Conservation (phyloP, 1,140 invertebrate genomes). For the Probaryconus sp. region DNA sequence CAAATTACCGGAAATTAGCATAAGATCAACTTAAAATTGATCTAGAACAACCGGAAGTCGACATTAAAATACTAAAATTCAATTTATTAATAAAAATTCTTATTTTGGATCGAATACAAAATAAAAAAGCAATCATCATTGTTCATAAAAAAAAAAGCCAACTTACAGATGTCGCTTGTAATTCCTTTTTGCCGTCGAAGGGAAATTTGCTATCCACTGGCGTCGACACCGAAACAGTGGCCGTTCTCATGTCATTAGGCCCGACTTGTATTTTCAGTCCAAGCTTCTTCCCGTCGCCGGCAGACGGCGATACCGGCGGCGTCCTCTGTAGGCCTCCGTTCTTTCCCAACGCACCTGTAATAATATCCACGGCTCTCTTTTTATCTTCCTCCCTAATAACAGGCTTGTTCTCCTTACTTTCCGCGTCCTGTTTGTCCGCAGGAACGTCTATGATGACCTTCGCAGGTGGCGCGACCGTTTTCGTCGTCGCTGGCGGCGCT, state of each 20-base stretch:
- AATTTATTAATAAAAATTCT: too few species aligned
- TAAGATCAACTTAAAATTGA: too few species aligned
- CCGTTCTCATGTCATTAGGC: conserved; percentile 71
- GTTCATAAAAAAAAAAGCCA: neutral
- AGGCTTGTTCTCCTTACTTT: conserved; percentile 59
- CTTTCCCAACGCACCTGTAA: conserved; percentile 73
- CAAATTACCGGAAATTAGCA: too few species aligned
- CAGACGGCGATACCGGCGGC: conserved; percentile 62
- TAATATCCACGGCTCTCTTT: conserved; percentile 73
- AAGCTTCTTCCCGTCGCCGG: conserved; percentile 61
- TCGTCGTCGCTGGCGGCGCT: conserved; percentile 54
- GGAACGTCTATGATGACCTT: conserved; percentile 72
- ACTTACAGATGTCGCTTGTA: conserved; percentile 63
- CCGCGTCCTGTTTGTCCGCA: conserved; percentile 37
- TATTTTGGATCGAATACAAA: too few species aligned
- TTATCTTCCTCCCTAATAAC: conserved; percentile 61
- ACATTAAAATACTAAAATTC: too few species aligned
- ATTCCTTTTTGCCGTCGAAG: conserved; percentile 65
- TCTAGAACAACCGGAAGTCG: too few species aligned
- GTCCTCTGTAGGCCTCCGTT: conserved; percentile 69
- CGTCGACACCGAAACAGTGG: conserved; percentile 73
- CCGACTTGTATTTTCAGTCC: conserved; percentile 71
- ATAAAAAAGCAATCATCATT: too few species aligned
- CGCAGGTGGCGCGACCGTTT: conserved; percentile 54
- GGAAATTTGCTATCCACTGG: conserved; percentile 72